Conservation (phyloP, 2,797 vertebrate genomes). For the Odontamblyopus lacepedii region DNA sequence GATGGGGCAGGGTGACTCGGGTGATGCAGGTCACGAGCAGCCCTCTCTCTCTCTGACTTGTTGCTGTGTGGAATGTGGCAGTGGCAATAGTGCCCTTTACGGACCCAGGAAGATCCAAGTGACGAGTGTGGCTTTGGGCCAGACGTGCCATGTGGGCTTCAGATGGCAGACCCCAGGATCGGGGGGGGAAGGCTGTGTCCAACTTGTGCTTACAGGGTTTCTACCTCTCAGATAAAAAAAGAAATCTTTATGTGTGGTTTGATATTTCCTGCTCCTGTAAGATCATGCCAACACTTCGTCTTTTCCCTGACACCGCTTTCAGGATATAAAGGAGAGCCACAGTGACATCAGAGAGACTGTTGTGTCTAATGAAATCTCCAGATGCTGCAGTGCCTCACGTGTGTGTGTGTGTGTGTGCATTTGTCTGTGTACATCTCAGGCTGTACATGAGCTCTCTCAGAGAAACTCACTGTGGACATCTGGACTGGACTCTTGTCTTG, state of each 20-base stretch:
- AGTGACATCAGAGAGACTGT: constrained; percentile 68
- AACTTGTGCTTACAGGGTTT: constrained; percentile 55
- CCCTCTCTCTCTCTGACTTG: constrained; percentile 63
- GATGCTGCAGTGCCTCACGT: constrained; percentile 57
- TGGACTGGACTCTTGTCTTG: constrained; percentile 28
- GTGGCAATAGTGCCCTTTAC: constrained; percentile 73
- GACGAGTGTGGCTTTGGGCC: constrained; percentile 82
- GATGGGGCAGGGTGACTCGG: constrained; percentile 14
- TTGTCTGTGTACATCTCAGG: constrained; percentile 26
- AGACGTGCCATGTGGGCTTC: constrained; percentile 86
- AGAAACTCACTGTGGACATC: constrained; percentile 12
- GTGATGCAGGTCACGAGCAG: constrained; percentile 51
- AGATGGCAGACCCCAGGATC: constrained; percentile 84
- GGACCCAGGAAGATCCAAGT: constrained; percentile 72
- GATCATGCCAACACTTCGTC: background rate
- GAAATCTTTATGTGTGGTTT: too few species aligned
- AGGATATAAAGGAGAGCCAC: constrained; percentile 69
- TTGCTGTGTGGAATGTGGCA: constrained; percentile 60
- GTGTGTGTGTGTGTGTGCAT: background rate
- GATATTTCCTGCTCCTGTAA: too few species aligned
- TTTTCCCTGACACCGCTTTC: constrained; percentile 30
- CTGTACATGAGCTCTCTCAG: constrained; percentile 18
- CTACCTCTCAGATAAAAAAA: background rate
- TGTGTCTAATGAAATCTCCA: constrained; percentile 71
- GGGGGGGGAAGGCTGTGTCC: constrained; percentile 54